These are phyloP conservation scores for Martes martes DNA, from an alignment of 2,113 vertebrate species.

Conservation along the genomic window DNA sequence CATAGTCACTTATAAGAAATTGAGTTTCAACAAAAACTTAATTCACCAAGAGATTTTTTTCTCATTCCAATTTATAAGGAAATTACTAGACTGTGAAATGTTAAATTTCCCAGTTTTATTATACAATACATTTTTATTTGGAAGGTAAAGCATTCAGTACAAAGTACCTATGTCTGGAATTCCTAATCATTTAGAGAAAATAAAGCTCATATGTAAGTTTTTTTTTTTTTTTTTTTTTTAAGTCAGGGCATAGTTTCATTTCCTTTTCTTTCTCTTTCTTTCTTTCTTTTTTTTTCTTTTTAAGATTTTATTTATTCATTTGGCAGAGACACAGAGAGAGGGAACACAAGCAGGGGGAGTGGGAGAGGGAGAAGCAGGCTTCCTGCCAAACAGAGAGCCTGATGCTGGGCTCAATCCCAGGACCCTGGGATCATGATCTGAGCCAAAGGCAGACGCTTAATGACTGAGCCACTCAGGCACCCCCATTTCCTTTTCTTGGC, in stretches of 20 bases:
- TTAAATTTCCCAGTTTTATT: slow-evolving; percentile 52
- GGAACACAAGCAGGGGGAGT: too few species aligned
- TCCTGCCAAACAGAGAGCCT: too few species aligned
- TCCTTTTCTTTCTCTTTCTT: not conserved
- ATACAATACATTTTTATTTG: slow-evolving; percentile 27
- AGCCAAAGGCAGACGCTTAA: too few species aligned
- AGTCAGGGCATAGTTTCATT: not conserved
- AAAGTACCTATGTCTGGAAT: slow-evolving; percentile 16
- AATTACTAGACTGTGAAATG: slow-evolving; percentile 44
- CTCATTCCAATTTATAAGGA: slow-evolving; percentile 27
- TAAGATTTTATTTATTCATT: too few species aligned
- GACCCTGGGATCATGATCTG: too few species aligned
- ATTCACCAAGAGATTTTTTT: slow-evolving; percentile 27
- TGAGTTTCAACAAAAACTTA: slow-evolving; percentile 19
- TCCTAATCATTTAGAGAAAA: slow-evolving; percentile 34
- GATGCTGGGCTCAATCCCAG: too few species aligned
- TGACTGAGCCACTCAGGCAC: too few species aligned
- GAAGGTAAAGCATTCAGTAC: slow-evolving; percentile 5
- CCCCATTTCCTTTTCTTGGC: not conserved
- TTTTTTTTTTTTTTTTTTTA: not conserved
- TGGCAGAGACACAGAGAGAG: too few species aligned
- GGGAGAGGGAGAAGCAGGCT: too few species aligned
- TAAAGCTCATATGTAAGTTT: not conserved
- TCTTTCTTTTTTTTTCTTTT: too few species aligned
- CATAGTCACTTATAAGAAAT: not conserved